A percentile compares a stretch with the other conserved stretches of the same genome.
These are phyloP conservation scores for Heloderma charlesbogerti DNA, from an alignment of 2,113 vertebrate genomes.

Conservation along the genomic window DNA sequence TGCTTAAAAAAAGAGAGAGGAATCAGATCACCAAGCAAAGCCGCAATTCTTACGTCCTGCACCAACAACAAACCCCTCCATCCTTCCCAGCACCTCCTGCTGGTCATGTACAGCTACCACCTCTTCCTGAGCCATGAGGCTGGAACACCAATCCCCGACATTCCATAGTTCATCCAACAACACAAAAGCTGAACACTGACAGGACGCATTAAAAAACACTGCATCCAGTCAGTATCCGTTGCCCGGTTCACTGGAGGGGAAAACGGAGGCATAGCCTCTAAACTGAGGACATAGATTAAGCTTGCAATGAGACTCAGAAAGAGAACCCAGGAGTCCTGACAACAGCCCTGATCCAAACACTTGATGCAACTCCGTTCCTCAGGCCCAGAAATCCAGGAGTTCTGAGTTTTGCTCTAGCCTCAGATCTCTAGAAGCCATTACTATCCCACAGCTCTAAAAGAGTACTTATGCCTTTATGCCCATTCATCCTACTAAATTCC, in stretches of 20 bases:
- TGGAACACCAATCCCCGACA: too few relatives aligned
- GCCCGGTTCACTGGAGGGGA: background rate
- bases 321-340: too few relatives aligned
- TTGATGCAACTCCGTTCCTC: too few relatives aligned
- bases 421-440: too few relatives aligned
- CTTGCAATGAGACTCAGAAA: background rate
- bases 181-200: too few relatives aligned
- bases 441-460: too few relatives aligned
- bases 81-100: background rate
- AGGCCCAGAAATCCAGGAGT: too few relatives aligned
- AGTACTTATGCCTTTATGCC: background rate
- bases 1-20: background rate
- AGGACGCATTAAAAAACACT: too few relatives aligned
- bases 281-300: background rate
- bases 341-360: background rate
- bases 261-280: background rate
- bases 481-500: too few relatives aligned
- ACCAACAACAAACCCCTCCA: too few relatives aligned
- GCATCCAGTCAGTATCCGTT: background rate
- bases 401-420: background rate
- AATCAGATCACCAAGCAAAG: background rate
- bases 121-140: background rate
- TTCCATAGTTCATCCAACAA: background rate
- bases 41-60: background rate
- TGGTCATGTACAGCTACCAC: too few relatives aligned